phyloP scores from a whole-genome alignment of 2,113 vertebrate species.

The Dunckerocampus dactyliophorus region DNA sequence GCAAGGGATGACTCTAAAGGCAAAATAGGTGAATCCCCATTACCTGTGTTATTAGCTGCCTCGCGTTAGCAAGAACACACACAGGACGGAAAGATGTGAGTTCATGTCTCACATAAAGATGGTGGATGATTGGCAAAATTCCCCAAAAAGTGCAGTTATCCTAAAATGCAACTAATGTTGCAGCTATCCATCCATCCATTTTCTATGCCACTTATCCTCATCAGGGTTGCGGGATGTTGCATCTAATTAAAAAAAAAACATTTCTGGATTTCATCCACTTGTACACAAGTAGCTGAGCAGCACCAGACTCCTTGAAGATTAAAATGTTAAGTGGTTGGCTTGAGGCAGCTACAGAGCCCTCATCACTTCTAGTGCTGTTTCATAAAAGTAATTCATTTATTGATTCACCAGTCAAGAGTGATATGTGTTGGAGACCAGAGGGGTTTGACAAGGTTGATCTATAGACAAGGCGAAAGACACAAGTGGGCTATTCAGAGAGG shows the following conservation, averaged over 20 bases:
- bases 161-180: no score
- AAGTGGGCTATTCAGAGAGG: constrained; percentile 17
- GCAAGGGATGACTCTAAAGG: no score
- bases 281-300: constrained; percentile 44
- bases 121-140: no score
- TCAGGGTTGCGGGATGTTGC: no score
- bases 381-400: constrained; percentile 66
- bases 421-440: constrained; percentile 49
- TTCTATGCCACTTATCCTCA: no score
- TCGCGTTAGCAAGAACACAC: no score
- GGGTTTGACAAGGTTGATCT: constrained; percentile 42
- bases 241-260: constrained; percentile 44
- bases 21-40: no score
- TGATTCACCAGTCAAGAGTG: constrained; percentile 58
- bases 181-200: no score
- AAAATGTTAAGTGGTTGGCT: constrained; percentile 60
- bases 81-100: no score
- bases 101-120: no score
- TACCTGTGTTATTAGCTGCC: no score
- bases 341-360: constrained; percentile 33
- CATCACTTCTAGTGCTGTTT: constrained; percentile 57
- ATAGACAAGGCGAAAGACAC: constrained; percentile 33
- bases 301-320: constrained; percentile 47
- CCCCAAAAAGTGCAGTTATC: no score
- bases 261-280: constrained; percentile 35